Evolutionary conservation across 2,797 vertebrate species (phyloP).

Genomic region (Takifugu ocellatus): DNA sequence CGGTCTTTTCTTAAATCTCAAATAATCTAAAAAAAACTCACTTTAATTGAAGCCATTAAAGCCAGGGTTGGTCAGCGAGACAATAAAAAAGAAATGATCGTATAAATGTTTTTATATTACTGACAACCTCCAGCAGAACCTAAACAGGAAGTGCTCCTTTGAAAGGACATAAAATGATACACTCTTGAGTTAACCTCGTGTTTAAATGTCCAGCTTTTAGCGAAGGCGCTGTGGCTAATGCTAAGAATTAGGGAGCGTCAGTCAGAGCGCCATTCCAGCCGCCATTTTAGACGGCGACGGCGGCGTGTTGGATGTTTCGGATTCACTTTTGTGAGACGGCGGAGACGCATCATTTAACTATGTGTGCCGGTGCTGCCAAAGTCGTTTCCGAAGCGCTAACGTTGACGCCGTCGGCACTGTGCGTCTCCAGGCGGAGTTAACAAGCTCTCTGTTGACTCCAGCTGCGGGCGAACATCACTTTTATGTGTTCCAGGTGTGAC

Average conservation of each 20-base stretch:
- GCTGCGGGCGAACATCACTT: constrained; percentile 39
- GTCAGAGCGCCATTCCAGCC: too few relatives aligned
- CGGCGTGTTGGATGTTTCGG: neutral
- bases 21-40: neutral
- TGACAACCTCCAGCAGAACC: too few relatives aligned
- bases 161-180: too few relatives aligned
- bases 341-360: neutral
- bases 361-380: neutral
- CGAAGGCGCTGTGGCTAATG: too few relatives aligned
- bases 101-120: too few relatives aligned
- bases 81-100: too few relatives aligned
- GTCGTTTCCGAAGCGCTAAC: neutral
- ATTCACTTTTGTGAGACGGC: neutral
- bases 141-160: too few relatives aligned
- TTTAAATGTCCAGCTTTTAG: too few relatives aligned
- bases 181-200: too few relatives aligned
- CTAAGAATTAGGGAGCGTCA: too few relatives aligned
- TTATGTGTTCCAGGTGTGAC: constrained; percentile 56
- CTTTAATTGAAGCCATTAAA: too few relatives aligned
- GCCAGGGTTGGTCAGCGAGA: too few relatives aligned
- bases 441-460: constrained; percentile 30
- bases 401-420: neutral
- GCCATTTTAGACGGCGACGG: neutral
- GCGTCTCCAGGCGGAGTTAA: constrained; percentile 29
- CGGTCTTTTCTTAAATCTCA: neutral